A percentile compares a stretch with the other conserved stretches of the same genome.
Evolutionary conservation across 2,113 vertebrate genomes (phyloP).

Genomic region (Desmodus rotundus): DNA sequence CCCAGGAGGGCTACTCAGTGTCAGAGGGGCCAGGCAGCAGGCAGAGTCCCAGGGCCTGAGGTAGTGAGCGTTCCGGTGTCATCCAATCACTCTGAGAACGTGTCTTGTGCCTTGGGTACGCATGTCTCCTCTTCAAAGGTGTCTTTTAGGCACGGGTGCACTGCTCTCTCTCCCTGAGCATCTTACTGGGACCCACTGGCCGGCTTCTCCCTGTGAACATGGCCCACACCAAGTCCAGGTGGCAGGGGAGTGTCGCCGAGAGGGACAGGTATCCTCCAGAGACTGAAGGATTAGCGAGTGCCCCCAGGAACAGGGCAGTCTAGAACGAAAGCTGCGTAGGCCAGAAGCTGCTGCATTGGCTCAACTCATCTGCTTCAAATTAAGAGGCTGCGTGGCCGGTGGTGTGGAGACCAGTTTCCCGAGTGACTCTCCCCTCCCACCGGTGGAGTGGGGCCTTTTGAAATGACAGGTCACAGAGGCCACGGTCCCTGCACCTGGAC

Average conservation of each 20-base stretch:
- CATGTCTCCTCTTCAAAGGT: not conserved
- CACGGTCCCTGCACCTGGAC: no score
- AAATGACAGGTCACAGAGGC: not conserved
- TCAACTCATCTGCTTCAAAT: not conserved
- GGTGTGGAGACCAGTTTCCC: not conserved
- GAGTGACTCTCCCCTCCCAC: not conserved
- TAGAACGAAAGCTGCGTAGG: not conserved
- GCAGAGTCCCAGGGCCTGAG: not conserved
- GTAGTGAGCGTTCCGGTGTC: not conserved
- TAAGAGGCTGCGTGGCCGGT: not conserved
- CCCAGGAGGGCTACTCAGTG: not conserved
- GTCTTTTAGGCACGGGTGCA: not conserved
- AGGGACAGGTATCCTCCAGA: not conserved
- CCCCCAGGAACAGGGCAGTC: not conserved
- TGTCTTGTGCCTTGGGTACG: not conserved
- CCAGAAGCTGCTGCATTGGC: not conserved
- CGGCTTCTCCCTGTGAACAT: not conserved
- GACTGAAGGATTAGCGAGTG: not conserved
- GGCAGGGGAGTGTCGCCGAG: not conserved
- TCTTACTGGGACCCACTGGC: not conserved
- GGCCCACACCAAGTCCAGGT: not conserved
- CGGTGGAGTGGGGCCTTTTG: not conserved
- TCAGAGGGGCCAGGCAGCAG: not conserved
- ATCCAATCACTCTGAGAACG: not conserved
- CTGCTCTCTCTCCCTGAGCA: not conserved